Evolutionary conservation across 2,888 invertebrate genomes (phyloP), one percentile per base, ranked within the genome.

Genomic region (Eupithecia subumbrata): DNA sequence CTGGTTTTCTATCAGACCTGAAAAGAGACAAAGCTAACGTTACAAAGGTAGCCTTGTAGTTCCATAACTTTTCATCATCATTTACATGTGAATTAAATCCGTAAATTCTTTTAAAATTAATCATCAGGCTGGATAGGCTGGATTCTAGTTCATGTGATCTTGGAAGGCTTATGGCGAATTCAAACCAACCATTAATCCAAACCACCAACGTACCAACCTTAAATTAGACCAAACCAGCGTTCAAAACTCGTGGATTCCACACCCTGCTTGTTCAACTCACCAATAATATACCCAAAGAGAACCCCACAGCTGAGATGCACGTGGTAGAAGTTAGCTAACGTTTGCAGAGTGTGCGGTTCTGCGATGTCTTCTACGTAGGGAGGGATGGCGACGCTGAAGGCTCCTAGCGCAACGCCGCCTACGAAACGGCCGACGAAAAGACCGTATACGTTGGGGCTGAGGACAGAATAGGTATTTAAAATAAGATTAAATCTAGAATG

Each of bases 261-360:
- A 64, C 8, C 34, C 34, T 64, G 25, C 25, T 64, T 22, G 25
- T 60, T 7, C 37, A 9, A 45, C 91, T 91, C 82, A 96, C 96
- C 96, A 84, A 95, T 92, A 67, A 95, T 87, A 84, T 97, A 97
- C 18, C 95, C 95, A 74, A 96, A 91, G 0, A 97, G 91, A 9
- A 97, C 94, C 0, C 97, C 97, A 34, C 96, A 90, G 45, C 96
- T 96, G 68, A 97, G 95, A 78, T 96, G 96, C 18, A 97, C 95
- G 85, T 97, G 97, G 83, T 96, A 96, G 81, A 96, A 96, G 67
- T 96, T 96, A 43, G 96, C 97, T 5, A 97, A 89, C 0, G 96
- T 93, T 0, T 97, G 96, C n/a, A 97, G 90, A 30, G 96, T 90
- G 5, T 95, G 93, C 40, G 95, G 92, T 78, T 96, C 96, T 0